Evolutionary conservation across 2,888 invertebrate species (phyloP).

Genomic region (Microctonus hyperodae): DNA sequence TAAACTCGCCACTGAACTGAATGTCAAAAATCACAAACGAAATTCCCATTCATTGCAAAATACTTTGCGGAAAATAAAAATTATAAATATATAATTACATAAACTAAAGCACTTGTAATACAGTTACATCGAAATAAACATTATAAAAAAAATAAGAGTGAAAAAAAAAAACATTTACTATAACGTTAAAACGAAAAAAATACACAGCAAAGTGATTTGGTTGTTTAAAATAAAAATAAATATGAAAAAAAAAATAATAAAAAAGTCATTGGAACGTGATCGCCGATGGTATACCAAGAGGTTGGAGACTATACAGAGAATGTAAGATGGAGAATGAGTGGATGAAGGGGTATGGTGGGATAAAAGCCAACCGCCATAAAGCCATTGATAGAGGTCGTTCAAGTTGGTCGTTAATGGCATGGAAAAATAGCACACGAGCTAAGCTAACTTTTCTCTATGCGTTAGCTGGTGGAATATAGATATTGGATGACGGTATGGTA

Average conservation of each 20-base stretch:
- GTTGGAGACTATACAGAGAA: not conserved
- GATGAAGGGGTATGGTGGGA: conserved; percentile 37
- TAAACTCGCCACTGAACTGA: not conserved
- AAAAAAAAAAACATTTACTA: too few relatives aligned
- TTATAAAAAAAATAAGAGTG: too few relatives aligned
- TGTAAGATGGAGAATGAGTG: conserved; percentile 1
- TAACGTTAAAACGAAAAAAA: too few relatives aligned
- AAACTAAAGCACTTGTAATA: too few relatives aligned
- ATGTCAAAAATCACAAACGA: too few relatives aligned
- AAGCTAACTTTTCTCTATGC: conserved; percentile 50
- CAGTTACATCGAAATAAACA: too few relatives aligned
- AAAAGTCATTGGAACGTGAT: conserved; percentile 28
- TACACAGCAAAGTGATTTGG: not conserved
- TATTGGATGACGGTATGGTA: not conserved
- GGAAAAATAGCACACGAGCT: conserved; percentile 54
- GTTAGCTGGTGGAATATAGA: conserved; percentile 17
- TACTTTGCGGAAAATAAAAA: too few relatives aligned
- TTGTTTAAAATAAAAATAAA: not conserved
- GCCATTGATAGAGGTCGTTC: conserved; percentile 58
- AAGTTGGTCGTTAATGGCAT: conserved; percentile 57
- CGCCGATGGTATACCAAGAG: conserved; percentile 14
- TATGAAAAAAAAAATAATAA: conserved; percentile 11
- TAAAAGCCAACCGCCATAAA: conserved; percentile 55
- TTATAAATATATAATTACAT: too few relatives aligned
- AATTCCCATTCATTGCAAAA: too few relatives aligned